A percentile compares a stretch with the other conserved stretches of the same genome.
Conservation (phyloP, 1,140 invertebrate species). For the Calycopis cecrops region DNA sequence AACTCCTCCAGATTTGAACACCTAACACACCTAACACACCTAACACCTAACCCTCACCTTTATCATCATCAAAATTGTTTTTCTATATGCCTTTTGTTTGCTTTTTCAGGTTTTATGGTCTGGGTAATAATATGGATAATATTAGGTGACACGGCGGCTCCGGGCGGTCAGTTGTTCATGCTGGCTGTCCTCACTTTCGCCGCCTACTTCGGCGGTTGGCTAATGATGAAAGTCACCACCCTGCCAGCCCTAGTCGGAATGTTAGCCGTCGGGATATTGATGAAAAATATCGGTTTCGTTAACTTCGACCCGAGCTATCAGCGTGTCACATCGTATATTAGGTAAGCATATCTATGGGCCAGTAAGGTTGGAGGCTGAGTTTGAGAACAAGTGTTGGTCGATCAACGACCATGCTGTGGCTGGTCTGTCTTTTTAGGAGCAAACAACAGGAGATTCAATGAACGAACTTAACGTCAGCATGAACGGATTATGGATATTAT, state of each 20-base stretch:
- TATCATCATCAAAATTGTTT: too few species aligned
- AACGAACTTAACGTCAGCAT: too few species aligned
- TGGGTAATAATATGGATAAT: conserved; percentile 86
- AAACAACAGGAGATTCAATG: too few species aligned
- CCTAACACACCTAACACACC: too few species aligned
- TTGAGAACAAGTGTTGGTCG: too few species aligned
- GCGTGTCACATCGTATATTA: conserved; percentile 79
- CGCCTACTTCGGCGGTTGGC: conserved; percentile 88
- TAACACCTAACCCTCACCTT: too few species aligned
- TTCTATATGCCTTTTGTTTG: too few species aligned
- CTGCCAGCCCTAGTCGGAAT: conserved; percentile 92
- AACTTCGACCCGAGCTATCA: conserved; percentile 79
- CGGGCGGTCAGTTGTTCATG: conserved; percentile 87
- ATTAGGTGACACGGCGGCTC: conserved; percentile 83
- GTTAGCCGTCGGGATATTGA: conserved; percentile 86
- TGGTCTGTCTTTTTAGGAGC: too few species aligned
- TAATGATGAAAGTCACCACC: conserved; percentile 83
- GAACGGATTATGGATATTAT: too few species aligned
- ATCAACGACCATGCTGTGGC: too few species aligned
- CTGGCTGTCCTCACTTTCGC: conserved; percentile 84
- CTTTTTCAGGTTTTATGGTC: conserved; percentile 77
- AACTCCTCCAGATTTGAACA: too few species aligned
- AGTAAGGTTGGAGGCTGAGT: too few species aligned
- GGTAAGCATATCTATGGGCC: conserved; percentile 56
- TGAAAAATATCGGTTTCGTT: conserved; percentile 87